Evolutionary conservation across 2,797 vertebrate species (phyloP).

Genomic region (Mormyrus proboscirostris): DNA sequence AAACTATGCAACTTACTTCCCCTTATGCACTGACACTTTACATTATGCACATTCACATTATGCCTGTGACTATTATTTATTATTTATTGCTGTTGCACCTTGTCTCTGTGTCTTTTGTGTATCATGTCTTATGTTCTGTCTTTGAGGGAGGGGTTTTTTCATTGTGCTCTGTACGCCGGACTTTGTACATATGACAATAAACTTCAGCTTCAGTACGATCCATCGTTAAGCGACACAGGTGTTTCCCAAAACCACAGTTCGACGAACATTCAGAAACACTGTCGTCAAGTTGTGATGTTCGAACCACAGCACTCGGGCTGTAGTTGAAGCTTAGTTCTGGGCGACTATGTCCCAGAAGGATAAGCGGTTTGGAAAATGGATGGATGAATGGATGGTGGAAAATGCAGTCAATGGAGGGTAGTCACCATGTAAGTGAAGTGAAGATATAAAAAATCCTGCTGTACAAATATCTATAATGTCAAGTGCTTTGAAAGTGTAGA

Average conservation of each 20-base stretch:
- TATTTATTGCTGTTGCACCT: too few relatives aligned
- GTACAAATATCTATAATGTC: not conserved
- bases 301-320: not conserved
- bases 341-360: not conserved
- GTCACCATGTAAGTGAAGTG: not conserved
- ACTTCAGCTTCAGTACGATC: not conserved
- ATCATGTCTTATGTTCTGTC: too few relatives aligned
- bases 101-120: too few relatives aligned
- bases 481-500: not conserved
- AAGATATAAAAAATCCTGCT: not conserved
- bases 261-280: not conserved
- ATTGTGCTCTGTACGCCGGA: too few relatives aligned
- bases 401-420: not conserved
- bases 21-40: too few relatives aligned
- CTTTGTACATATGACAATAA: too few relatives aligned
- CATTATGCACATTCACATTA: too few relatives aligned
- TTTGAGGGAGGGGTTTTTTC: too few relatives aligned
- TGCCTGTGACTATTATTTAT: too few relatives aligned
- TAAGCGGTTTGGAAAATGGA: too few relatives aligned
- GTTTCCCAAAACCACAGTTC: not conserved
- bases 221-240: not conserved
- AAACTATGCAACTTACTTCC: too few relatives aligned
- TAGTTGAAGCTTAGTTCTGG: not conserved
- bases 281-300: not conserved
- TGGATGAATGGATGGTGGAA: not conserved